phyloP scores from a whole-genome alignment of 2,797 vertebrate genomes.

The Pithecia hirsuta region DNA sequence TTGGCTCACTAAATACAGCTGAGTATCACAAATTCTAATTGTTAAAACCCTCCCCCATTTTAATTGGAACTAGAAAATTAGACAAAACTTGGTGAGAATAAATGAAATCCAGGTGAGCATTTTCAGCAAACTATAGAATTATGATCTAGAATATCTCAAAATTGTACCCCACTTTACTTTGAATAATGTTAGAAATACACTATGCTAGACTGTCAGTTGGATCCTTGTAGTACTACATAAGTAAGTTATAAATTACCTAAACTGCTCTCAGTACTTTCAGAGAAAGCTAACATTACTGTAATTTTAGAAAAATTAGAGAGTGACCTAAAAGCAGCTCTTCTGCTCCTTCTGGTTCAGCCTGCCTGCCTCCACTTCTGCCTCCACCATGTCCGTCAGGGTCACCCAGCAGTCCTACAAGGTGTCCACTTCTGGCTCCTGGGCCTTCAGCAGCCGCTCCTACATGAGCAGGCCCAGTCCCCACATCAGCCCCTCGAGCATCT shows the following conservation, averaged over 20 bases:
- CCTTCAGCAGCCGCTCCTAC: background rate
- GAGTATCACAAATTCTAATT: background rate
- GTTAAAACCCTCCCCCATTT: background rate
- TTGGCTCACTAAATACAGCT: background rate
- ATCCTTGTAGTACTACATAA: background rate
- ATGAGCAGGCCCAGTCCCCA: background rate
- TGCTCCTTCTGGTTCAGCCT: background rate
- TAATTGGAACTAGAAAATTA: background rate
- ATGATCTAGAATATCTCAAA: background rate
- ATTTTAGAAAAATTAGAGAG: background rate
- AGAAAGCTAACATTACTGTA: background rate
- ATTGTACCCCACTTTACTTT: background rate
- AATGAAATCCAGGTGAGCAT: background rate
- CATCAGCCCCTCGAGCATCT: background rate
- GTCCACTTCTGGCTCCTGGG: no score
- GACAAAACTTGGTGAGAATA: background rate
- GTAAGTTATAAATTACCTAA: background rate
- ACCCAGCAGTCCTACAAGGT: background rate
- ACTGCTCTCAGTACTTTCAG: background rate
- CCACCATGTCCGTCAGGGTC: background rate
- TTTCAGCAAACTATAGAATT: background rate
- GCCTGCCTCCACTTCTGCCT: background rate
- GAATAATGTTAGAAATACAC: background rate
- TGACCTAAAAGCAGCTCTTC: background rate
- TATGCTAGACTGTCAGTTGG: no score